Evolutionary conservation across 2,113 vertebrate species (phyloP).

Genomic region (Poicephalus meyeri): DNA sequence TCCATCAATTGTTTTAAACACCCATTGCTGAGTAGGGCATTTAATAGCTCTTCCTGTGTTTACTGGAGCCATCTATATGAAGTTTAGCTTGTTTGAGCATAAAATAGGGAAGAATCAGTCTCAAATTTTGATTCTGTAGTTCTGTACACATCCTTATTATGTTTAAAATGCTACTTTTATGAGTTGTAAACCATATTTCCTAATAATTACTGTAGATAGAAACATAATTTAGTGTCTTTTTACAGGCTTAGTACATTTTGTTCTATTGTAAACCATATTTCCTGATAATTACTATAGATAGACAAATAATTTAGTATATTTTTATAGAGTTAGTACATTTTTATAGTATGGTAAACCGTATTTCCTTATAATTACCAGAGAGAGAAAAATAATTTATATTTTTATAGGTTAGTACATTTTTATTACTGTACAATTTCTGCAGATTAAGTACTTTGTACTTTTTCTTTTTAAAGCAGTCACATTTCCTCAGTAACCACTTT

Average conservation of each 20-base stretch:
- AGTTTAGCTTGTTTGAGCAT: background rate
- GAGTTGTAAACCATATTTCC: slow-evolving; percentile 52
- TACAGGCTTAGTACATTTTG: slow-evolving; percentile 64
- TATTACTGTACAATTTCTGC: slow-evolving; percentile 68
- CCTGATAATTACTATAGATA: slow-evolving; percentile 71
- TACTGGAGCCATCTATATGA: background rate
- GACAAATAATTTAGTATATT: slow-evolving; percentile 73
- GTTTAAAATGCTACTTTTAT: slow-evolving; percentile 56
- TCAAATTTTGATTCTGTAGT: slow-evolving; percentile 26
- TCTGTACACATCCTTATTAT: slow-evolving; percentile 12
- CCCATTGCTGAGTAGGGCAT: background rate
- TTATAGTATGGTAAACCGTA: slow-evolving; percentile 72
- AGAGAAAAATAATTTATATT: slow-evolving; percentile 72
- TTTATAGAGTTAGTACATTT: slow-evolving; percentile 68
- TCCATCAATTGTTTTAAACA: background rate
- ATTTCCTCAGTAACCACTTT: slow-evolving; percentile 43
- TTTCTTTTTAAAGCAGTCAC: slow-evolving; percentile 61
- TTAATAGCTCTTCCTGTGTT: background rate
- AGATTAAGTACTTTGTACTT: slow-evolving; percentile 63
- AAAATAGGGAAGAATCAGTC: background rate
- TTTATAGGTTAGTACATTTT: slow-evolving; percentile 74
- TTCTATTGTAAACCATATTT: slow-evolving; percentile 71
- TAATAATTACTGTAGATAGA: slow-evolving; percentile 54
- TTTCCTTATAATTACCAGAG: slow-evolving; percentile 72
- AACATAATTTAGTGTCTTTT: slow-evolving; percentile 68